A percentile compares a stretch with the other conserved stretches of the same genome.
Evolutionary conservation across 2,113 vertebrate species (phyloP).

Genomic region (Typhlomys cinereus): DNA sequence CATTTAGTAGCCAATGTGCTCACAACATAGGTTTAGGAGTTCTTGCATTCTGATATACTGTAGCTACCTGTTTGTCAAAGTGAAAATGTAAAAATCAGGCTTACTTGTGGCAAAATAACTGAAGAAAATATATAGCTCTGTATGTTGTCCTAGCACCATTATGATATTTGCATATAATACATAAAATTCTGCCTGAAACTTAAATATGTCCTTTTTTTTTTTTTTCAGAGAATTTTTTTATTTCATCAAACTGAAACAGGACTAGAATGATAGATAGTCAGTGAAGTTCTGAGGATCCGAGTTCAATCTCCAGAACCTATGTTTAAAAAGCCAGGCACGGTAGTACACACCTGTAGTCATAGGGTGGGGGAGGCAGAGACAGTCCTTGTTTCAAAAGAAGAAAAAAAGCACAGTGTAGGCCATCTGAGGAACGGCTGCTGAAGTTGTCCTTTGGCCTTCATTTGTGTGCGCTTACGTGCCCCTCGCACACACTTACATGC

Average conservation of each 20-base stretch:
- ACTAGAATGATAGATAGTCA: not conserved
- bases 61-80: constrained; percentile 7
- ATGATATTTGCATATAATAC: not conserved
- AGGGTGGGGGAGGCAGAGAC: not conserved
- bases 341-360: not conserved
- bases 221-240: not conserved
- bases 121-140: not conserved
- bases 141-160: not conserved
- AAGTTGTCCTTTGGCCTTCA: no score
- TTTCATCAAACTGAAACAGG: no score
- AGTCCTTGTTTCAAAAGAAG: not conserved
- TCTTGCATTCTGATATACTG: not conserved
- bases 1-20: not conserved
- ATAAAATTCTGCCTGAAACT: not conserved
- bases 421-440: not conserved
- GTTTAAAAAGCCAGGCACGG: not conserved
- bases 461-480: no score
- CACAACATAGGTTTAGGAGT: not conserved
- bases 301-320: not conserved
- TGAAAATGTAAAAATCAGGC: constrained; percentile 8
- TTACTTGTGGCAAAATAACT: not conserved
- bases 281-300: not conserved
- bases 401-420: not conserved
- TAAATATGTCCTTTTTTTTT: not conserved
- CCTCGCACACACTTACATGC: no score